Conservation (phyloP, 2,797 vertebrate genomes). For the Halcyon leucocephala region DNA sequence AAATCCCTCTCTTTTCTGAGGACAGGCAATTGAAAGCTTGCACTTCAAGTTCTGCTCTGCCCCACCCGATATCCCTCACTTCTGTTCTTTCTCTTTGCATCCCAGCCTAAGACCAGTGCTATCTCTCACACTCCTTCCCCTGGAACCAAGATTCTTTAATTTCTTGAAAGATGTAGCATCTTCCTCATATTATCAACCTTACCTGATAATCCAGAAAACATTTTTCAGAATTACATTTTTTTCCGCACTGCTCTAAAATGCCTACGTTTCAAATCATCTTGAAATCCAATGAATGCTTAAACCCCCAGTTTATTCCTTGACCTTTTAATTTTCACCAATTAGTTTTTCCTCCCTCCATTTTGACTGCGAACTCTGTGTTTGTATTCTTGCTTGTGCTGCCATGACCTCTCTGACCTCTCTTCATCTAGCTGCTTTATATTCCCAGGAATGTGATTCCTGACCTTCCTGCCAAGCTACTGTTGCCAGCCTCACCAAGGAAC, state of each 20-base stretch:
- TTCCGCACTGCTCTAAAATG: not conserved
- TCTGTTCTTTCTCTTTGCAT: not conserved
- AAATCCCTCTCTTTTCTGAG: not conserved
- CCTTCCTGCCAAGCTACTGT: not conserved
- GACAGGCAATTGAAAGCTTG: not conserved
- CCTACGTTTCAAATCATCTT: not conserved
- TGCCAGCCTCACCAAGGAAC: not conserved
- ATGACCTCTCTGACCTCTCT: not conserved
- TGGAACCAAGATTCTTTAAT: not conserved
- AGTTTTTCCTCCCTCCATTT: not conserved
- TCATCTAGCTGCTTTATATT: not conserved
- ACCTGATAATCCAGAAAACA: not conserved
- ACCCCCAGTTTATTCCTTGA: not conserved
- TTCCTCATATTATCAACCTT: not conserved
- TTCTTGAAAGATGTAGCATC: not conserved
- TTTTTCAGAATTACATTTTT: not conserved
- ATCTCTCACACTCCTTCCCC: not conserved
- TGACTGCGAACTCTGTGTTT: not conserved
- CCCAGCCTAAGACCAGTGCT: not conserved
- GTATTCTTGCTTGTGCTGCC: not conserved
- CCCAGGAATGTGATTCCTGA: not conserved
- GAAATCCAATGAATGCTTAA: not conserved
- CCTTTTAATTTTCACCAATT: not conserved
- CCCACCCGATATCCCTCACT: not conserved
- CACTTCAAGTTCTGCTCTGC: not conserved